Base-by-base conservation (phyloP, 2,113 vertebrate genomes). In the Macheiramphus alcinus region DNA sequence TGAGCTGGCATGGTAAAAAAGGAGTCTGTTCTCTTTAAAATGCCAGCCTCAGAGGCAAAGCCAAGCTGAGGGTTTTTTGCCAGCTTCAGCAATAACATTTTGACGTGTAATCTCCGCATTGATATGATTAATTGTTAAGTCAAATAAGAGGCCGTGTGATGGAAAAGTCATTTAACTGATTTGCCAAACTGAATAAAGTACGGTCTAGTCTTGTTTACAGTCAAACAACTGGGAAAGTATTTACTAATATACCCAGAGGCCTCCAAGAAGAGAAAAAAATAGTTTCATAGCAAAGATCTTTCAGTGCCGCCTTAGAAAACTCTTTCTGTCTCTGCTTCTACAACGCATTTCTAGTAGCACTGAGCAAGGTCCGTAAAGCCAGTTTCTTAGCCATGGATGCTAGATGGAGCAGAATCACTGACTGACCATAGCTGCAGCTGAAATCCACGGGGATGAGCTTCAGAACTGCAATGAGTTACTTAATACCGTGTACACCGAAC, bases 41-140 rank as follows among this genome's bases (percentile, higher is more conserved):
- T 80, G 63, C 82, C 88, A 95, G 88, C 72, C 86, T 94, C 45
- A 6, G 2, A 94, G 80, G 75, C 79, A 94, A 83, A 91, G 75
- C 88, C 80, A 95, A 88, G 68, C 48, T 42, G 50, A 76, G 81
- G 22, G 62, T 42, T 92, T 88, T 90, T 76, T 26, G 67, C 75
- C 80, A 91, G 78, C 34, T 95, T 90, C 70, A 87, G 89, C 93
- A 96, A 52, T 53, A 94, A 74, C 27, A 62, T 66, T 94, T 94
- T 93, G 91, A 94, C 0, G 0, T 88, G 75, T 55, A 83, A 20
- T 90, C 82, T 94, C 86, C 4, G 1, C 58, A 78, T 70, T 83
- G 72, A 93, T 80, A 75, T 91, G 89, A 96, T 78, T 96, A 94
- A 95, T 78, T 84, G 83, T 85, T 93, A 85, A 93, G 68, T 87